A percentile compares a stretch with the other conserved stretches of the same genome.
Conservation (phyloP, 92 coral and sea anemone genomes). For the Zoanthus sociatus region DNA sequence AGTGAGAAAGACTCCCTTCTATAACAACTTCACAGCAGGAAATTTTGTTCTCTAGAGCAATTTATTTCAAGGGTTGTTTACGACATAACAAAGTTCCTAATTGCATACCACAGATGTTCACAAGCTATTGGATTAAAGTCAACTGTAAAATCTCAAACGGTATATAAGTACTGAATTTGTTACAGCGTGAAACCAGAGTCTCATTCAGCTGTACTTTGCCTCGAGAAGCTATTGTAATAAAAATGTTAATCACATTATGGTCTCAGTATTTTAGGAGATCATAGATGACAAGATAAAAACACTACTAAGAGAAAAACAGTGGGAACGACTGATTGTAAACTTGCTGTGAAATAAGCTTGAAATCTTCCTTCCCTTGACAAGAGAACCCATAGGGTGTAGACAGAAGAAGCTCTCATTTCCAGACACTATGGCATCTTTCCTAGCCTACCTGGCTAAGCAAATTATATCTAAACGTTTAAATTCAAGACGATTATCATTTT, state of each 20-base stretch:
- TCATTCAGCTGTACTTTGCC: neutral
- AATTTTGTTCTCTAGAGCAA: slow-evolving; percentile 15
- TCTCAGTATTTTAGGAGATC: neutral
- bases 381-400: slow-evolving; percentile 3
- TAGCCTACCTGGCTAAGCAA: neutral
- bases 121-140: slow-evolving; percentile 5
- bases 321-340: neutral
- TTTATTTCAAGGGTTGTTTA: slow-evolving; percentile 40
- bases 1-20: slow-evolving; percentile 2
- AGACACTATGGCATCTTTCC: neutral
- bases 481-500: neutral
- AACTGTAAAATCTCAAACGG: neutral
- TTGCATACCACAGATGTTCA: slow-evolving; percentile 11
- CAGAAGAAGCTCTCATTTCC: neutral
- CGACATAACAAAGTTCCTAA: slow-evolving; percentile 16
- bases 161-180: neutral
- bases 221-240: neutral
- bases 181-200: neutral
- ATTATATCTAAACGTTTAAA: neutral
- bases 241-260: neutral
- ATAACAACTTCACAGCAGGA: slow-evolving; percentile 15
- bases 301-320: neutral
- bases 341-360: neutral
- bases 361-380: neutral
- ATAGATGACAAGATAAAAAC: neutral